Conservation (phyloP, 2,888 invertebrate species). For the Ectropis crepuscularia region DNA sequence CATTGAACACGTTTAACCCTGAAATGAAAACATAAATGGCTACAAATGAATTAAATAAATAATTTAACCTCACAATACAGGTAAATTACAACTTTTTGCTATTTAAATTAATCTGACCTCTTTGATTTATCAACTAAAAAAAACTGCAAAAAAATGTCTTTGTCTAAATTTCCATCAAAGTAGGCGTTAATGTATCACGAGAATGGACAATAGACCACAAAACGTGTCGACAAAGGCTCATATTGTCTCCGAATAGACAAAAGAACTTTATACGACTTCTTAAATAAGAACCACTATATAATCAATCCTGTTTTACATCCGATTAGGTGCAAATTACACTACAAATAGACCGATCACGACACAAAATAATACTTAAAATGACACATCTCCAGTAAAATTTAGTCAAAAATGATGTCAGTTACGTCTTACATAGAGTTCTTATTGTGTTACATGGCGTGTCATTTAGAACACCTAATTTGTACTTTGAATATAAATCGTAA, state of each 20-base stretch:
- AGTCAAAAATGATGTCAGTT: constrained; percentile 39
- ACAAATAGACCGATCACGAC: constrained; percentile 82
- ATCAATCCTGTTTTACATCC: constrained; percentile 82
- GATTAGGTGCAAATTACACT: constrained; percentile 83
- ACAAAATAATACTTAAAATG: constrained; percentile 42
- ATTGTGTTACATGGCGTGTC: constrained; percentile 20
- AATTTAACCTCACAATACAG: constrained; percentile 5
- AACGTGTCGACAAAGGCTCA: constrained; percentile 42
- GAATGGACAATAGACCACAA: constrained; percentile 46
- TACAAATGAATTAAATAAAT: background rate
- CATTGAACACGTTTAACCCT: too few species aligned
- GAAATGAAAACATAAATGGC: background rate
- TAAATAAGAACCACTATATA: constrained; percentile 69
- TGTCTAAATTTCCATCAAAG: constrained; percentile 44
- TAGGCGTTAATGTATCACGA: constrained; percentile 52
- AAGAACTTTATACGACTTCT: constrained; percentile 62
- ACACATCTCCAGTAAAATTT: constrained; percentile 32
- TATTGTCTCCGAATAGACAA: constrained; percentile 68
- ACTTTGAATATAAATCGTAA: constrained; percentile 44
- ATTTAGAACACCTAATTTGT: constrained; percentile 18
- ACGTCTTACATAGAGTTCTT: background rate
- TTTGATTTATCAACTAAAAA: constrained; percentile 28
- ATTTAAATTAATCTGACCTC: constrained; percentile 17
- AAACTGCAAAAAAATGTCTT: constrained; percentile 32
- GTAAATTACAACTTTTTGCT: constrained; percentile 22